phyloP scores from a whole-genome alignment of 2,888 invertebrate genomes.

The Melieria omissa region DNA sequence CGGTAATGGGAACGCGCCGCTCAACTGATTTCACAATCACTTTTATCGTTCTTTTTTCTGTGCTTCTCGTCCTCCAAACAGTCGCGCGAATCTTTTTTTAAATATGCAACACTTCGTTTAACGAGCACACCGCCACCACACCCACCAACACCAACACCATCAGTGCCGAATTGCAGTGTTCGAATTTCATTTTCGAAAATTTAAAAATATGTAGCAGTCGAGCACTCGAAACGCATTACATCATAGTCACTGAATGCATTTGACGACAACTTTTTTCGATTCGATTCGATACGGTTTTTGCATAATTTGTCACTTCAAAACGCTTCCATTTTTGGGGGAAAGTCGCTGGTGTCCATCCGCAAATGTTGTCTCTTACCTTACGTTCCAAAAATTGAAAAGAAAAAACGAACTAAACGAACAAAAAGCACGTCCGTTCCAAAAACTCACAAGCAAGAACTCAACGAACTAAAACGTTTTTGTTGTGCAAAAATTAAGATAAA shows the following conservation, averaged over 20 bases:
- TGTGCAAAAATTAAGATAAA: neutral
- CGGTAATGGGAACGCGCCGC: constrained; percentile 15
- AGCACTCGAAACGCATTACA: neutral
- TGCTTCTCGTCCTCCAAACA: neutral
- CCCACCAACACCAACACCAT: neutral
- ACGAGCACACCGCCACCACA: neutral
- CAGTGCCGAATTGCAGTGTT: constrained; percentile 9
- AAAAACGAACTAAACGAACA: neutral
- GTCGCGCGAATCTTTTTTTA: constrained; percentile 21
- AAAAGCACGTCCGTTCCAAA: neutral
- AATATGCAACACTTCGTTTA: constrained; percentile 29
- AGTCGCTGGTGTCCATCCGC: neutral
- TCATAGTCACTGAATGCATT: neutral
- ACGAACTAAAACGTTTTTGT: constrained; percentile 20
- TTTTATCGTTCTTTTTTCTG: constrained; percentile 1
- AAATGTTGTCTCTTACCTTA: neutral
- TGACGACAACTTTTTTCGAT: neutral
- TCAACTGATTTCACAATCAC: constrained; percentile 16
- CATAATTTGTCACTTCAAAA: neutral
- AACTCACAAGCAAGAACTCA: neutral
- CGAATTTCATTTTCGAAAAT: constrained; percentile 29
- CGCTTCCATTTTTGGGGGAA: neutral
- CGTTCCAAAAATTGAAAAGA: constrained; percentile 1
- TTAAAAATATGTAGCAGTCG: constrained; percentile 22
- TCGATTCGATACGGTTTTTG: neutral